Evolutionary conservation across 2,888 invertebrate genomes (phyloP).

Genomic region (Norana najaformis): DNA sequence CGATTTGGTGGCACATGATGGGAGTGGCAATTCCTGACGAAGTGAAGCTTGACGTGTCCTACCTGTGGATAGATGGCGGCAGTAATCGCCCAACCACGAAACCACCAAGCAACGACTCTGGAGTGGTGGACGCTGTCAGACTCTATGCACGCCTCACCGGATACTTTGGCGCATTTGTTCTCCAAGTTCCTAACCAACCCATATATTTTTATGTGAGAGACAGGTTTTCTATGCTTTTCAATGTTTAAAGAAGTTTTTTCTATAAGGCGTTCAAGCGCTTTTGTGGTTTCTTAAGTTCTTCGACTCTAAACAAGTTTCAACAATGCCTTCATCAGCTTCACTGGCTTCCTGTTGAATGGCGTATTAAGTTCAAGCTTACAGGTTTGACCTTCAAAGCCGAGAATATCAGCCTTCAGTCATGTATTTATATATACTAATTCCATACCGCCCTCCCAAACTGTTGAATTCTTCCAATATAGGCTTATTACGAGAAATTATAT

Average conservation of each 20-base stretch:
- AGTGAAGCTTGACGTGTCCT: neutral
- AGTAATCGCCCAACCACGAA: neutral
- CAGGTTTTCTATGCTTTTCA: neutral
- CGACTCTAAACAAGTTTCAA: too few species aligned
- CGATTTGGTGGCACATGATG: conserved; percentile 35
- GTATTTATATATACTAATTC: too few species aligned
- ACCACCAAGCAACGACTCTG: neutral
- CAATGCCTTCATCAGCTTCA: too few species aligned
- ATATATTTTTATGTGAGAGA: neutral
- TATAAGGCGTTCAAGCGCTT: too few species aligned
- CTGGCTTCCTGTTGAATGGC: too few species aligned
- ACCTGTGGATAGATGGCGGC: neutral
- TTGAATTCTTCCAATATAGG: too few species aligned
- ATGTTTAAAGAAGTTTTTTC: neutral
- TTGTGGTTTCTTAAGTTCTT: too few species aligned
- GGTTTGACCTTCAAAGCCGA: too few species aligned
- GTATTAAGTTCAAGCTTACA: too few species aligned
- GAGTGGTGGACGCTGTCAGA: conserved; percentile 7
- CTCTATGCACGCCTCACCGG: neutral
- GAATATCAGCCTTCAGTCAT: too few species aligned
- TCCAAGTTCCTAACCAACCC: neutral
- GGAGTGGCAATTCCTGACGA: conserved; percentile 31
- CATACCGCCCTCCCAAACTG: too few species aligned
- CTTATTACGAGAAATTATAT: too few species aligned
- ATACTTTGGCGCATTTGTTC: neutral